A percentile compares a stretch with the other conserved stretches of the same genome.
Evolutionary conservation across 2,113 vertebrate species (phyloP).

Genomic region (Limnothrissa miodon): DNA sequence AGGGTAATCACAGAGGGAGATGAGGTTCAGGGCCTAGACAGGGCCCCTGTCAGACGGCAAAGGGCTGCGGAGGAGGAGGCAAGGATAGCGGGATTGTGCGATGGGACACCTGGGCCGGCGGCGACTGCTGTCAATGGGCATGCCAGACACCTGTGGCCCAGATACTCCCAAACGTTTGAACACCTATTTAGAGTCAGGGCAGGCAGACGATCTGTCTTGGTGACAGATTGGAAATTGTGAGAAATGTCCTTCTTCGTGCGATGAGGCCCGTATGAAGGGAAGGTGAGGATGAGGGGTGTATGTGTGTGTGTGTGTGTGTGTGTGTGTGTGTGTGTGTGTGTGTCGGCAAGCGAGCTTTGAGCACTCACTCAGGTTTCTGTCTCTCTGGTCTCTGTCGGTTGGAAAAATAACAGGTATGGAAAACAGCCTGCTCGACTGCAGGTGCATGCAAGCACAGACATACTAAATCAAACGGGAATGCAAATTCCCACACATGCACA

Average conservation of each 20-base stretch:
- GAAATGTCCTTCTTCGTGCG: slow-evolving; percentile 54
- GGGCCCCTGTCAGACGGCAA: slow-evolving; percentile 7
- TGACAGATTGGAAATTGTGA: slow-evolving; percentile 61
- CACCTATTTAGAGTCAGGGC: slow-evolving; percentile 40
- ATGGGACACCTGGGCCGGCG: slow-evolving; percentile 31
- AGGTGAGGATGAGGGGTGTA: not conserved
- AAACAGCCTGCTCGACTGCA: not conserved
- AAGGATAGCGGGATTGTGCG: not conserved
- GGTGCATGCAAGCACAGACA: not conserved
- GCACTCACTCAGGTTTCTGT: too few relatives aligned
- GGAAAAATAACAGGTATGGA: not conserved
- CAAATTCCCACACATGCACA: not conserved
- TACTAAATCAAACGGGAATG: not conserved
- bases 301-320: too few relatives aligned
- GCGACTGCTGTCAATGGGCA: slow-evolving; percentile 39
- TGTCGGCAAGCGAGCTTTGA: too few relatives aligned
- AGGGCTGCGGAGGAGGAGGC: slow-evolving; percentile 14
- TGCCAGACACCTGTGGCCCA: slow-evolving; percentile 50
- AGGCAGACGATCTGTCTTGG: slow-evolving; percentile 57
- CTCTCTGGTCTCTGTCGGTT: not conserved
- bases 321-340: too few relatives aligned
- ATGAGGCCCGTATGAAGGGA: slow-evolving; percentile 40
- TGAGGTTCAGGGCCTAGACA: slow-evolving; percentile 9
- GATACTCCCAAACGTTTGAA: slow-evolving; percentile 49
- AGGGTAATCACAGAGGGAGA: not conserved